Evolutionary conservation across 1,140 invertebrate genomes (phyloP), one percentile per base, ranked within the genome.

Genomic region (Coptotermes formosanus): DNA sequence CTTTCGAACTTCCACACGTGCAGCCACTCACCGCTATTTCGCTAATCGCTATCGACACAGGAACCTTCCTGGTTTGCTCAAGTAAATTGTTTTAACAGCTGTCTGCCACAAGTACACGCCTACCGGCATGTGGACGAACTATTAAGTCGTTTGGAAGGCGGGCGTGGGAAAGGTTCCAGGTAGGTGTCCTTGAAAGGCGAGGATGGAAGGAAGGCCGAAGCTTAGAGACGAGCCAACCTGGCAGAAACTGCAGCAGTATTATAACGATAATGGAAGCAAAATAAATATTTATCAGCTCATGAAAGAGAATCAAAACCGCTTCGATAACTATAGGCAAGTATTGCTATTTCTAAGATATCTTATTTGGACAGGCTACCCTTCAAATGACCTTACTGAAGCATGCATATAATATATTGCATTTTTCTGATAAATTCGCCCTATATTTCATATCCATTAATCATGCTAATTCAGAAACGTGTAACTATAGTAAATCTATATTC

Each of bases 271-370:
- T 88, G 94, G 93, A 19, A 90, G 93, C 6, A 94, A 95, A 88
- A 93, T 98, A 12, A 94, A 96, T 88, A 96, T 98, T 88, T 92
- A 93, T 87, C 92, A 96, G 88, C 90, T 98, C 83, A 97, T 98
- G 88, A 91, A 94, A 87, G 90, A 94, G 88, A 96, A 98, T 92
- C 90, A 94, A 0, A 91, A 94, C 59, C 92, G 97, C 52, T 98
- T 97, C 89, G 91, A 95, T 45, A 96, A 96, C 90, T 96, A 94
- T 91, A 97, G 95, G 97, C 97, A 92, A 89, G 88, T 87, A 83
- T 83, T 88, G 88, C 88, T 30, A 32, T 86, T 43, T 59, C 30
- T 16, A 85, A 86, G 55, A 44, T n/a, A 86, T 19, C 44, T 83
- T 52, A 7, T 86, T 82, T 52, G 44, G 45, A 87, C n/a, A 45